Conservation (phyloP, 2,797 vertebrate species). For the Mergus octosetaceus region DNA sequence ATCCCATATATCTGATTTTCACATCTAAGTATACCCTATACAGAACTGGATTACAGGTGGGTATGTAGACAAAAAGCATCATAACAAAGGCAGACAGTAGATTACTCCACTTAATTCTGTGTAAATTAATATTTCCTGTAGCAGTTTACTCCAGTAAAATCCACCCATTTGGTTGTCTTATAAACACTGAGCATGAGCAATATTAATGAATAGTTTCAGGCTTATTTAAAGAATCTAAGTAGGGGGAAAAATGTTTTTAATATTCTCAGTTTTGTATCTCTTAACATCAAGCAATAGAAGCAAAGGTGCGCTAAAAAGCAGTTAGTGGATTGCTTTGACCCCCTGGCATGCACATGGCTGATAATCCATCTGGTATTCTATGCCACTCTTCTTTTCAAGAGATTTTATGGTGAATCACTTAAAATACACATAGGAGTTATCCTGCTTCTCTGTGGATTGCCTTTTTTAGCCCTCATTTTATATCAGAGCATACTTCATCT, state of each 20-base stretch:
- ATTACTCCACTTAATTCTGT: not conserved
- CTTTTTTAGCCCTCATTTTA: not conserved
- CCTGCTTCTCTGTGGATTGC: not conserved
- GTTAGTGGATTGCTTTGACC: not conserved
- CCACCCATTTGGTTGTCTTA: not conserved
- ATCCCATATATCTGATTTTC: conserved; percentile 37
- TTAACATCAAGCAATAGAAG: not conserved
- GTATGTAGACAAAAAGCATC: conserved; percentile 6
- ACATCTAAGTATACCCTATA: not conserved
- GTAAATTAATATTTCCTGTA: not conserved
- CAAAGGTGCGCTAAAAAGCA: not conserved
- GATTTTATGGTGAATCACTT: not conserved
- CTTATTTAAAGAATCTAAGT: conserved; percentile 14
- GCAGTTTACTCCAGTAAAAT: conserved; percentile 11
- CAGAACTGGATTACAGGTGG: not conserved
- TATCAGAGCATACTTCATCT: not conserved
- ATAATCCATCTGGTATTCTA: not conserved
- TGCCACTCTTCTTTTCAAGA: not conserved
- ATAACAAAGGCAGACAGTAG: not conserved
- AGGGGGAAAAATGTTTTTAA: not conserved
- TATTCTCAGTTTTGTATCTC: not conserved
- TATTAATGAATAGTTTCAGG: not conserved
- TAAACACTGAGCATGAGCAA: not conserved
- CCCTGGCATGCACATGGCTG: not conserved
- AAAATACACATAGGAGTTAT: not conserved